Percentiles rank a stretch among this genome's conserved stretches.
phyloP scores from a whole-genome alignment of 2,113 vertebrate species.

The Marcusenius ussheri region DNA sequence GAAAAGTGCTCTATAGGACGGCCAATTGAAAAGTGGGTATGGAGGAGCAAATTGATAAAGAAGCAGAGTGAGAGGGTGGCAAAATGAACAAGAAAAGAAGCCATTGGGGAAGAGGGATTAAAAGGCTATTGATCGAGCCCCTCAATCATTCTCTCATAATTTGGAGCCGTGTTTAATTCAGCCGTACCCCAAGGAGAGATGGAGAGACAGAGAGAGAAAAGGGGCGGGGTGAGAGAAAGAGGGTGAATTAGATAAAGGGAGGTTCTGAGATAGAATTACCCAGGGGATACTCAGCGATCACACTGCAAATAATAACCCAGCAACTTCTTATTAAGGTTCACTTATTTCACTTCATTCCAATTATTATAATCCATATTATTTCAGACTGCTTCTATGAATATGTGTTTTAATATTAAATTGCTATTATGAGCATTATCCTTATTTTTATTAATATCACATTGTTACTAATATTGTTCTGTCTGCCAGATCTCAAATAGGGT shows the following conservation, averaged over 20 bases:
- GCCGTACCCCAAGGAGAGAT: conserved; percentile 26
- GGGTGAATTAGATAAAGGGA: not conserved
- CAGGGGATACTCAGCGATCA: not conserved
- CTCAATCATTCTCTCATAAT: conserved; percentile 49
- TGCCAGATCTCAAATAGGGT: not conserved
- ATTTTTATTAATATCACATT: not conserved
- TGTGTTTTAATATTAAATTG: not conserved
- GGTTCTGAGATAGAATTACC: not conserved
- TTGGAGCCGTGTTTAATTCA: conserved; percentile 60
- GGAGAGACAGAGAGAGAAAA: conserved; percentile 28
- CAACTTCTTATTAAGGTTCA: not conserved
- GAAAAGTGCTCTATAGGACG: not conserved
- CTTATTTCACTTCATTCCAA: not conserved
- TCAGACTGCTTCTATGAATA: not conserved
- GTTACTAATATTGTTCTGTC: not conserved
- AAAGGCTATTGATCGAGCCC: conserved; percentile 53
- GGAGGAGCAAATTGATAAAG: conserved; percentile 23
- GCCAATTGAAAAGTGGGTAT: conserved; percentile 23
- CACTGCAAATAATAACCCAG: not conserved
- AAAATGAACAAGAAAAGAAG: conserved; percentile 42
- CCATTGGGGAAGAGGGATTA: conserved; percentile 48
- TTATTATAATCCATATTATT: not conserved
- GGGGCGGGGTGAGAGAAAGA: not conserved
- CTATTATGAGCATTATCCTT: not conserved
- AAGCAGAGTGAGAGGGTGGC: conserved; percentile 30